phyloP scores from a whole-genome alignment of 2,113 vertebrate genomes.

The Spea multiplicata region DNA sequence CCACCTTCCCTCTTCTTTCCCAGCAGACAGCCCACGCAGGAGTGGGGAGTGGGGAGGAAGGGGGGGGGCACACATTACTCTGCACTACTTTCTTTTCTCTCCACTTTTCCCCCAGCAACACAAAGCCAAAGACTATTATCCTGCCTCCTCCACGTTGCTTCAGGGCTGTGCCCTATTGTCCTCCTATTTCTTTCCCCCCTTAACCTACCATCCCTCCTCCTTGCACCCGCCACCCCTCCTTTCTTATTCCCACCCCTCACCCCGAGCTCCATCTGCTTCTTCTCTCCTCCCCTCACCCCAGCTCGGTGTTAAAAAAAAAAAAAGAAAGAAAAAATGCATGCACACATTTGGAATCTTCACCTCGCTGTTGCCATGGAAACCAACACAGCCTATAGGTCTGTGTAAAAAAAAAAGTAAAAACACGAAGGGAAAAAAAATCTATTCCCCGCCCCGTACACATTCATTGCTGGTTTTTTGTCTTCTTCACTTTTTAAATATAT shows the following conservation, averaged over 20 bases:
- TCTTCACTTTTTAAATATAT: constrained; percentile 47
- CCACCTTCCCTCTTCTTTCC: constrained; percentile 3
- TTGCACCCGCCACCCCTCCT: constrained; percentile 20
- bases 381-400: constrained; percentile 58
- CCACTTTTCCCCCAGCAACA: constrained; percentile 44
- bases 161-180: constrained; percentile 47
- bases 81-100: constrained; percentile 22
- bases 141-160: constrained; percentile 43
- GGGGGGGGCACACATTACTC: constrained; percentile 29
- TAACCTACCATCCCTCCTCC: constrained; percentile 25
- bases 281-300: constrained; percentile 17
- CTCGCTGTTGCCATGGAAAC: constrained; percentile 61
- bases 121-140: constrained; percentile 18
- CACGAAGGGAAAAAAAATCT: constrained; percentile 50
- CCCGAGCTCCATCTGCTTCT: constrained; percentile 53
- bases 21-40: constrained; percentile 36
- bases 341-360: constrained; percentile 52
- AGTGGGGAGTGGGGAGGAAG: not conserved
- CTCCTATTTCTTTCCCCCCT: constrained; percentile 19
- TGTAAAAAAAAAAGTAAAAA: constrained; percentile 52
- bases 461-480: constrained; percentile 54
- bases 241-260: constrained; percentile 44
- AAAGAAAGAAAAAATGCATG: not conserved
- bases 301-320: constrained; percentile 24
- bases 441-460: constrained; percentile 6